Base-by-base conservation (phyloP, 2,797 vertebrate genomes). In the Halcyon chelicuti region DNA sequence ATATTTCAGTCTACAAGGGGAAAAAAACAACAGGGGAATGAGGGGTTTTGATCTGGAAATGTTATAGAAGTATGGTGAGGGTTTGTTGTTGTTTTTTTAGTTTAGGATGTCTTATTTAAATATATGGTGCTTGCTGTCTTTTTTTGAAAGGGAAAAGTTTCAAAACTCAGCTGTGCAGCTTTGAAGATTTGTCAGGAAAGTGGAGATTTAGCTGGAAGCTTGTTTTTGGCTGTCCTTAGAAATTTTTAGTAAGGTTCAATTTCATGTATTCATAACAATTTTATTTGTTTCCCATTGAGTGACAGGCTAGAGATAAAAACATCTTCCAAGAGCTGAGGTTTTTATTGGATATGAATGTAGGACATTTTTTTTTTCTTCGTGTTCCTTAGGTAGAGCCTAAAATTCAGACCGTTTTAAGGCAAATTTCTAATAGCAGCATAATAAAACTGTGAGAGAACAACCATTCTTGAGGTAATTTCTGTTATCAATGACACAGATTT, bases 231-330 rank as follows among this genome's bases (percentile, higher is more conserved):
- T 54, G 39, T 82, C 57, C 86, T 87, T 82, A 26, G 0, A 85
- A 77, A 57, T 54, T 79, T 84, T 82, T 60, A 42, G 66, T 49
- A 40, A 78, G 23, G 28, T 75, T 93, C 46, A 44, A 16, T 73
- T 94, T 84, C 62, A 75, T 35, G 19, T 93, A 80, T 66, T 91
- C 47, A 11, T 88, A 94, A 79, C 51, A 70, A 54, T 84, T 90
- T 62, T 72, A 79, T 93, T 89, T 93, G 67, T 94, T 96, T 94
- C 83, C 31, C 60, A 18, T 49, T 86, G 79, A 86, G 37, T 95
- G 73, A 73, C 66, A 78, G 21, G 26, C 22, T 44, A 49, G 47
- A 79, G 52, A 62, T 25, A 91, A 70, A 89, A 93, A 31, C 18
- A 86, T 23, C 63, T 88, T 88, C 91, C 73, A 86, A 93, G 71